A percentile compares a stretch with the other conserved stretches of the same genome.
Evolutionary conservation across 2,113 vertebrate species (phyloP).

Genomic region (Falco punctatus): DNA sequence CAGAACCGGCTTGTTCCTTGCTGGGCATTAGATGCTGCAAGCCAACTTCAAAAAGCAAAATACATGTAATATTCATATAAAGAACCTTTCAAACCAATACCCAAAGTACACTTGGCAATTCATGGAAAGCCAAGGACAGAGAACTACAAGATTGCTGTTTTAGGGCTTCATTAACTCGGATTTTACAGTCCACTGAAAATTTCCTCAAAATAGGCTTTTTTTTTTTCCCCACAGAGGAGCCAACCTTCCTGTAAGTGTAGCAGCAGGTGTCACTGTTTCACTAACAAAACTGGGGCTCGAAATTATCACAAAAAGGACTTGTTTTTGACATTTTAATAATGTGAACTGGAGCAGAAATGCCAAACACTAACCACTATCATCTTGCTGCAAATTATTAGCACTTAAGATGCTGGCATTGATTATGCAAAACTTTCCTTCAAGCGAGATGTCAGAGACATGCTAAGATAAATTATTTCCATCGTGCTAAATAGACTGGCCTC

Average conservation of each 20-base stretch:
- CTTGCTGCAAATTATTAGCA: not conserved
- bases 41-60: not conserved
- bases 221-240: not conserved
- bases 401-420: not conserved
- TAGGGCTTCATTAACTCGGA: not conserved
- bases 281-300: not conserved
- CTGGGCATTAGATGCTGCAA: not conserved
- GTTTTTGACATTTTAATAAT: constrained; percentile 6
- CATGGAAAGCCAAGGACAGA: not conserved
- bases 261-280: constrained; percentile 64
- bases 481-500: not conserved
- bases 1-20: not conserved
- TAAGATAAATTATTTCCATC: not conserved
- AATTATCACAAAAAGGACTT: not conserved
- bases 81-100: not conserved
- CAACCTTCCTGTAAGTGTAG: not conserved
- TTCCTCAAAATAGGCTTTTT: not conserved
- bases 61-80: not conserved
- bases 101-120: not conserved
- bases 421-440: not conserved
- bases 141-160: not conserved
- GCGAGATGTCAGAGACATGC: not conserved
- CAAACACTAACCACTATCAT: not conserved
- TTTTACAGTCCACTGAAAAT: not conserved
- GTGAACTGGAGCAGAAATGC: constrained; percentile 3